These are phyloP conservation scores for Dorcus parallelipipedus DNA, from an alignment of 2,888 invertebrate genomes.

Conservation along the genomic window DNA sequence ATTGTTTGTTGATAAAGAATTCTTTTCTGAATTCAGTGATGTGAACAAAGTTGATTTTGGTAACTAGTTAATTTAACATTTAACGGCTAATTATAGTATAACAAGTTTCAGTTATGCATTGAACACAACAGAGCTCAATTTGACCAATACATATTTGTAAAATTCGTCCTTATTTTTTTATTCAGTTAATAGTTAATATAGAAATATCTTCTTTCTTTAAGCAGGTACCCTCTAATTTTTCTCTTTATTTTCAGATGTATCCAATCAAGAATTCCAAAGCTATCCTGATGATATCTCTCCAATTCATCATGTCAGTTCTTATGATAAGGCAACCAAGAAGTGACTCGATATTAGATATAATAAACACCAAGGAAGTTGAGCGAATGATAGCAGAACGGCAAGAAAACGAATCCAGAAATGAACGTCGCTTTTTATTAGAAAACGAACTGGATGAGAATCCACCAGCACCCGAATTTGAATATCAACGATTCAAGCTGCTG, in stretches of 20 bases:
- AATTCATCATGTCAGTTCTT: constrained; percentile 14
- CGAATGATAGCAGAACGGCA: constrained; percentile 53
- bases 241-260: constrained; percentile 28
- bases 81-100: too few species aligned
- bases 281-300: constrained; percentile 15
- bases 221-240: neutral
- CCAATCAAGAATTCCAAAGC: constrained; percentile 17
- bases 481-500: constrained; percentile 30
- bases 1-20: too few species aligned
- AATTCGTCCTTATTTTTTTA: too few species aligned
- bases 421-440: constrained; percentile 52
- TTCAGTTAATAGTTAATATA: too few species aligned
- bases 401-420: constrained; percentile 42
- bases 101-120: too few species aligned
- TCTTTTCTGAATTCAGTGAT: too few species aligned
- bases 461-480: constrained; percentile 47
- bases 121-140: too few species aligned
- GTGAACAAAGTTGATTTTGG: too few species aligned
- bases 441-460: constrained; percentile 58
- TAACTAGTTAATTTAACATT: too few species aligned
- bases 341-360: constrained; percentile 61
- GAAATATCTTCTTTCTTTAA: too few species aligned
- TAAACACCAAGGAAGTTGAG: constrained; percentile 60
- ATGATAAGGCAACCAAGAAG: constrained; percentile 24
- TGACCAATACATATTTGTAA: too few species aligned